A percentile compares a stretch with the other conserved stretches of the same genome.
Conservation (phyloP, 2,797 vertebrate genomes). For the Carapus acus region DNA sequence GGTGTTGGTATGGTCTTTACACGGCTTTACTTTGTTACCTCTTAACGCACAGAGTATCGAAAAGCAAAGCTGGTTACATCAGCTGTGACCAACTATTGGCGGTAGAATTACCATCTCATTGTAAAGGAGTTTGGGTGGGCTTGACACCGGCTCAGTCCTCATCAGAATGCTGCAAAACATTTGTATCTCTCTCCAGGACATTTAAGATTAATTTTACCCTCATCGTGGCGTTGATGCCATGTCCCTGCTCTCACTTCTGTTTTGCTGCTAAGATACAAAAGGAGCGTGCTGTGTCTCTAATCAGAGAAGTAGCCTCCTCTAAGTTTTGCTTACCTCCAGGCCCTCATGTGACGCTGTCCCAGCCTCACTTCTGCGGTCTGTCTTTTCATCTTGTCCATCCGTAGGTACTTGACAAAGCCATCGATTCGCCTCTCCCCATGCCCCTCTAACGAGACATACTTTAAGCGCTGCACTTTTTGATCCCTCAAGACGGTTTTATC, state of each 20-base stretch:
- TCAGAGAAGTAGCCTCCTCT: constrained; percentile 43
- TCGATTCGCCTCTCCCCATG: constrained; percentile 48
- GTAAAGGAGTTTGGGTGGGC: constrained; percentile 18
- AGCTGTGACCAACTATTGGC: constrained; percentile 15
- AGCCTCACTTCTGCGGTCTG: constrained; percentile 28
- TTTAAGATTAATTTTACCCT: constrained; percentile 50
- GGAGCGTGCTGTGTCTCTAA: constrained; percentile 29
- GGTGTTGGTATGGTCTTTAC: too few species aligned
- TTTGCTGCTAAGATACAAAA: constrained; percentile 29
- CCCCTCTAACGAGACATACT: constrained; percentile 47
- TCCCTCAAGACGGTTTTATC: constrained; percentile 45
- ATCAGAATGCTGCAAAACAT: constrained; percentile 41
- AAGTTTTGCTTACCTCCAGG: constrained; percentile 47
- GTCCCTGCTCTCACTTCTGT: constrained; percentile 8
- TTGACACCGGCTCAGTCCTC: constrained; percentile 22
- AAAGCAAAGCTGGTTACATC: too few species aligned
- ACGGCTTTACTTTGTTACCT: too few species aligned
- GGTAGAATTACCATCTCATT: constrained; percentile 27
- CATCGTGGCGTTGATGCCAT: constrained; percentile 12
- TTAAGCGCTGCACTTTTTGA: constrained; percentile 47
- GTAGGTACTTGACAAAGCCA: constrained; percentile 48
- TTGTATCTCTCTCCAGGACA: constrained; percentile 39
- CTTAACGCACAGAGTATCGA: too few species aligned
- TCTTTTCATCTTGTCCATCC: constrained; percentile 56
- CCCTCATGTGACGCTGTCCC: constrained; percentile 27